Evolutionary conservation across 2,888 invertebrate genomes (phyloP), one percentile per base, ranked within the genome.

Genomic region (Acanthosepion lycidas): DNA sequence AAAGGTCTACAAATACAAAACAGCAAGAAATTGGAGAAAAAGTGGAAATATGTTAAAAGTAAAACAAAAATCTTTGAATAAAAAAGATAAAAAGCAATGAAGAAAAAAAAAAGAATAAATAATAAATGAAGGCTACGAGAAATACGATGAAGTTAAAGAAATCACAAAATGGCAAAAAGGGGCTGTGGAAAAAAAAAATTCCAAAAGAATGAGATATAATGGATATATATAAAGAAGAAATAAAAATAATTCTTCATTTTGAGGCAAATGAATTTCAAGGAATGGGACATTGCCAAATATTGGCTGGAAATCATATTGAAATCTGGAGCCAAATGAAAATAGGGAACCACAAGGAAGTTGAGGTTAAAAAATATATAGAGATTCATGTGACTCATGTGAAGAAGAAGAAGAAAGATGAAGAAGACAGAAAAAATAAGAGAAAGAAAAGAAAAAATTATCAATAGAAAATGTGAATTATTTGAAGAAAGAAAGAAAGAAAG

Each of bases 281-380:
- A n/a, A 78, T 78, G 78, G 78, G 78, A 78, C n/a, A 78, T 78
- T 78, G 78, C 78, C 78, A 78, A 78, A 78, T 78, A 78, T 78
- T 78, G 78, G 78, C n/a, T 33, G 78, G 78, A 78, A 78, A 78
- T 78, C 78, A 78, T 78, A 78, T 78, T 78, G 78, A n/a, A 78
- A 78, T 78, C 78, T 78, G 78, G n/a, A 78, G 8, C 78, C 2
- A 78, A 78, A 78, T 78, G 78, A 78, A 42, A 78, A 78, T 78
- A 78, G n/a, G 78, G 33, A 33, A 51, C 15, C 15, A 51, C 15
- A 6, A 23, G 6, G 5, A 28, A 78, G n/a, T 78, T 33, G 78
- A n/a, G n/a, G 78, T 78, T 78, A 78, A 33, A 78, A n/a, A 78
- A 15, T n/a, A n/a, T 15, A 78, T 3, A n/a, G n/a, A 78, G 33